Conservation (phyloP, 2,797 vertebrate species). For the Crax fasciolata region DNA sequence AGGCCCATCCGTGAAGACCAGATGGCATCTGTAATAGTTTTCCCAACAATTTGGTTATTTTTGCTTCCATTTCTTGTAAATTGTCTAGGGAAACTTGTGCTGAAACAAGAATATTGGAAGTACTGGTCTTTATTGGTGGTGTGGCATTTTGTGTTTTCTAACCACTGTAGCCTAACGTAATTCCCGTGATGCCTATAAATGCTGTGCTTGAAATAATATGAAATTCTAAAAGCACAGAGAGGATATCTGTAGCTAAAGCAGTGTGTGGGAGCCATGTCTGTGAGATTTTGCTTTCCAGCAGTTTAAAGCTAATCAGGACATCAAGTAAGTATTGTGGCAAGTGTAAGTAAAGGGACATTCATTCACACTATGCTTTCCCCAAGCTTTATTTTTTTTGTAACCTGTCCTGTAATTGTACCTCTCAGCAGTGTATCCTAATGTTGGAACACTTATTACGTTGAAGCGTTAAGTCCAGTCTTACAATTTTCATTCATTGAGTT, state of each 20-base stretch:
- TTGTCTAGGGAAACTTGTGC: not conserved
- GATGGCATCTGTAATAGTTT: conserved; percentile 49
- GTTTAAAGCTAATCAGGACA: not conserved
- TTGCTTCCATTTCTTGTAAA: conserved; percentile 60
- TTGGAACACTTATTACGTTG: not conserved
- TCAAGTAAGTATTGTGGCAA: not conserved
- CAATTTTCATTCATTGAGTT: not conserved
- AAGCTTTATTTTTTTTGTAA: not conserved
- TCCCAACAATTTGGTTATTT: conserved; percentile 52
- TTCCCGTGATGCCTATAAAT: not conserved
- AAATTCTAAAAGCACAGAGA: not conserved
- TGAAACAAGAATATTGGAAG: conserved; percentile 46
- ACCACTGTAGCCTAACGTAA: not conserved
- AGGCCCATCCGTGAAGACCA: conserved; percentile 65
- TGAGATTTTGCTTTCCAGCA: conserved; percentile 1
- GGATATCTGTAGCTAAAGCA: not conserved
- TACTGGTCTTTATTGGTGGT: conserved; percentile 42
- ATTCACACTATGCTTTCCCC: not conserved
- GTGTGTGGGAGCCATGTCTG: not conserved
- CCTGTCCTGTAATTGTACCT: not conserved
- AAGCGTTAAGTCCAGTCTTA: not conserved
- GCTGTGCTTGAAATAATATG: not conserved
- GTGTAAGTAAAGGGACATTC: not conserved
- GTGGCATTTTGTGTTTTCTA: conserved; percentile 17
- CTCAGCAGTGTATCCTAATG: not conserved